Evolutionary conservation across 2,797 vertebrate species (phyloP).

Genomic region (Sebastes vulpes): DNA sequence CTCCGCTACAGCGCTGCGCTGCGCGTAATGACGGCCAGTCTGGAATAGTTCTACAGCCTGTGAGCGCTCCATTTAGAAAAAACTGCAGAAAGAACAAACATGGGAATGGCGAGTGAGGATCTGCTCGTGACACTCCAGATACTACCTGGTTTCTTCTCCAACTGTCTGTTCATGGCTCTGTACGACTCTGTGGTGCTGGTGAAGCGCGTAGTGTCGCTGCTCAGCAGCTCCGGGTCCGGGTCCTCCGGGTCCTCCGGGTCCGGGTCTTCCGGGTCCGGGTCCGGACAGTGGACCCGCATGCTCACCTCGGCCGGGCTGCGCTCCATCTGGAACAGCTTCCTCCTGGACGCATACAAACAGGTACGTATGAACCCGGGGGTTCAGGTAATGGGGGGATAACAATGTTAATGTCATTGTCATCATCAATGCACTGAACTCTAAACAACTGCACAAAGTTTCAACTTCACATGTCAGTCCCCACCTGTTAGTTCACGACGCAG

Average conservation of each 20-base stretch:
- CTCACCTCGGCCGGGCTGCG: constrained; percentile 95
- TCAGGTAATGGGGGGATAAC: too few relatives aligned
- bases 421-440: neutral
- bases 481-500: neutral
- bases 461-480: neutral
- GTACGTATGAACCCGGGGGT: constrained; percentile 68
- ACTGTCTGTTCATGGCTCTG: constrained; percentile 96
- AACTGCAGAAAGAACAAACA: constrained; percentile 57
- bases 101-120: constrained; percentile 94
- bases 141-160: constrained; percentile 97
- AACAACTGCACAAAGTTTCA: neutral
- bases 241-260: constrained; percentile 81
- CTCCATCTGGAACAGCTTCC: constrained; percentile 97
- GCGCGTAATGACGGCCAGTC: constrained; percentile 4
- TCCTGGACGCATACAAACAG: constrained; percentile 97
- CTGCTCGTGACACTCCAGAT: constrained; percentile 96
- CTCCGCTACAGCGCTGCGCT: neutral
- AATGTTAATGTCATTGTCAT: neutral
- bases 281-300: constrained; percentile 94
- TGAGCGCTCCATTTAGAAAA: neutral
- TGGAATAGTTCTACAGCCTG: neutral
- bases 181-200: constrained; percentile 96
- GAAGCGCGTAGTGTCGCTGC: constrained; percentile 92
- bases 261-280: constrained; percentile 86
- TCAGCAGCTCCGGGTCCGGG: constrained; percentile 89